Percentiles rank a stretch among this genome's conserved stretches.
Evolutionary conservation across 2,888 invertebrate species (phyloP).

Genomic region (Ceratothoa steindachneri): DNA sequence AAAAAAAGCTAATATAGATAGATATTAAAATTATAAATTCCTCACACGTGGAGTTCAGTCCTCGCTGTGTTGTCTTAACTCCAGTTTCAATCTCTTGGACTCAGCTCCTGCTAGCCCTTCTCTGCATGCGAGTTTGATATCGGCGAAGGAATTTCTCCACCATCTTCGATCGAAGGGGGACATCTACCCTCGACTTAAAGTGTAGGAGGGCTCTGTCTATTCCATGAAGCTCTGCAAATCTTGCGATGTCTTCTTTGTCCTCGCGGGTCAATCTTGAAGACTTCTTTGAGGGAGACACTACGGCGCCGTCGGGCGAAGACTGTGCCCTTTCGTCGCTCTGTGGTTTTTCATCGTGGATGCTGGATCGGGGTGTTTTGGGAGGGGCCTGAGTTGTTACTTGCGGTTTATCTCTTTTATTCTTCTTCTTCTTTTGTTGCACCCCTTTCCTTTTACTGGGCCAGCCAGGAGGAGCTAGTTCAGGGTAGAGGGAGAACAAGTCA

Average conservation of each 20-base stretch:
- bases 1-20: too few relatives aligned
- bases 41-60: too few relatives aligned
- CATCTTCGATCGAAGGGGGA: neutral
- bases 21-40: too few relatives aligned
- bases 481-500: neutral
- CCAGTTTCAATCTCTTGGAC: too few relatives aligned
- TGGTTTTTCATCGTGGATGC: neutral
- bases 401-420: neutral
- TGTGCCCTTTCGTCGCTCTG: neutral
- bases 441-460: neutral
- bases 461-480: neutral
- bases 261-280: neutral
- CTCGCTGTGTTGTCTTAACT: too few relatives aligned
- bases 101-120: neutral
- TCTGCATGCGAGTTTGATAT: neutral
- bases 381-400: neutral
- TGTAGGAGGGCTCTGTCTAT: neutral
- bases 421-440: neutral
- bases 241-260: neutral
- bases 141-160: constrained; percentile 3
- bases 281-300: neutral
- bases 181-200: neutral
- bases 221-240: neutral
- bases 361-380: neutral
- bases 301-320: neutral